Percentiles rank a stretch among this genome's conserved stretches.
Conservation (phyloP, 2,888 invertebrate species). For the Schizaphis graminum region DNA sequence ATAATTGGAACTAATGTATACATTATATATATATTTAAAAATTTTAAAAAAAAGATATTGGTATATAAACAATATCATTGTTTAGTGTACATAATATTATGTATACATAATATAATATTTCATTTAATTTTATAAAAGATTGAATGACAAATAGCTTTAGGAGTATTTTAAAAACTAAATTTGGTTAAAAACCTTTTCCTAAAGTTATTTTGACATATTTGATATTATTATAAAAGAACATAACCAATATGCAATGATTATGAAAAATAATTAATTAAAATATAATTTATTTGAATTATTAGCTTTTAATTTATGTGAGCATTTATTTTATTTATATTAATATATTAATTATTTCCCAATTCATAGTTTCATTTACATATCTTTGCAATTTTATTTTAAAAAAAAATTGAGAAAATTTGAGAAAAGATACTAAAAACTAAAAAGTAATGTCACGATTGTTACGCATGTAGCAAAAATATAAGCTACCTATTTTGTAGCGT, state of each 20-base stretch:
- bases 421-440: background rate
- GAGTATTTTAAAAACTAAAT: background rate
- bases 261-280: background rate
- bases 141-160: background rate
- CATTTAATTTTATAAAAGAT: background rate
- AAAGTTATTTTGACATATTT: background rate
- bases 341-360: too few relatives aligned
- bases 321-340: background rate
- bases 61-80: background rate
- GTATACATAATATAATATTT: background rate
- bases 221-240: background rate
- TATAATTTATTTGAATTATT: background rate
- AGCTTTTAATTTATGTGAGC: background rate
- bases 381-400: too few relatives aligned
- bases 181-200: background rate
- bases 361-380: background rate
- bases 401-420: background rate
- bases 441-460: background rate
- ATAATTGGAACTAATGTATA: background rate
- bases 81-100: background rate
- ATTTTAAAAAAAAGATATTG: background rate
- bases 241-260: background rate
- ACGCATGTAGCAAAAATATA: background rate
- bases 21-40: background rate
- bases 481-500: background rate